These are phyloP conservation scores for Tetramorium parvispinum DNA, from an alignment of 1,140 invertebrate species.

Conservation along the genomic window DNA sequence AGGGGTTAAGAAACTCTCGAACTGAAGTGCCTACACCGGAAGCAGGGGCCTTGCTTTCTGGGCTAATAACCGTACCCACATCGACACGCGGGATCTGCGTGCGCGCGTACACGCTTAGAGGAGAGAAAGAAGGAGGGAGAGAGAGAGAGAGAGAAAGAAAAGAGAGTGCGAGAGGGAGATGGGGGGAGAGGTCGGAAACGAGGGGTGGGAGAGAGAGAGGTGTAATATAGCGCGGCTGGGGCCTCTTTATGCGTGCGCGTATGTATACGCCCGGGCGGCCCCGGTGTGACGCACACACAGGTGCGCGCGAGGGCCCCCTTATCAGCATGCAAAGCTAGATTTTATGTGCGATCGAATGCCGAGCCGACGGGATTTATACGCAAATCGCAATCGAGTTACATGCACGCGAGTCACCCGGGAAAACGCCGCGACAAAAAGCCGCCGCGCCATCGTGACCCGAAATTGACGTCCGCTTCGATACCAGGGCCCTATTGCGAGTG, in stretches of 20 bases:
- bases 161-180: not conserved
- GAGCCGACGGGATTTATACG: conserved; percentile 77
- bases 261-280: not conserved
- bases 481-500: not conserved
- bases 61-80: conserved; percentile 86
- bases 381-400: conserved; percentile 76
- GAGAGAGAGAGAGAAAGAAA: not conserved
- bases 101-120: conserved; percentile 73
- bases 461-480: not conserved
- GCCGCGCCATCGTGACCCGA: not conserved
- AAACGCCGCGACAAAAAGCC: conserved; percentile 29
- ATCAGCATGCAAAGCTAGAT: conserved; percentile 82
- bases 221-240: conserved; percentile 61
- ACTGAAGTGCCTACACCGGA: conserved; percentile 85
- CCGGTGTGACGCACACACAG: conserved; percentile 53
- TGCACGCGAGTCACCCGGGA: conserved; percentile 48
- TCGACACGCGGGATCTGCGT: conserved; percentile 80
- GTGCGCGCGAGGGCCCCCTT: conserved; percentile 70
- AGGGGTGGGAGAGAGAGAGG: conserved; percentile 37
- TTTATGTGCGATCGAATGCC: conserved; percentile 82
- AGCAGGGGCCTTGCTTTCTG: conserved; percentile 86
- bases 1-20: conserved; percentile 86
- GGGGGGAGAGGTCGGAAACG: not conserved
- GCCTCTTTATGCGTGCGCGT: conserved; percentile 55
- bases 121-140: conserved; percentile 16